Base-by-base conservation (phyloP, 1,140 invertebrate genomes). In the Bombus waltoni region DNA sequence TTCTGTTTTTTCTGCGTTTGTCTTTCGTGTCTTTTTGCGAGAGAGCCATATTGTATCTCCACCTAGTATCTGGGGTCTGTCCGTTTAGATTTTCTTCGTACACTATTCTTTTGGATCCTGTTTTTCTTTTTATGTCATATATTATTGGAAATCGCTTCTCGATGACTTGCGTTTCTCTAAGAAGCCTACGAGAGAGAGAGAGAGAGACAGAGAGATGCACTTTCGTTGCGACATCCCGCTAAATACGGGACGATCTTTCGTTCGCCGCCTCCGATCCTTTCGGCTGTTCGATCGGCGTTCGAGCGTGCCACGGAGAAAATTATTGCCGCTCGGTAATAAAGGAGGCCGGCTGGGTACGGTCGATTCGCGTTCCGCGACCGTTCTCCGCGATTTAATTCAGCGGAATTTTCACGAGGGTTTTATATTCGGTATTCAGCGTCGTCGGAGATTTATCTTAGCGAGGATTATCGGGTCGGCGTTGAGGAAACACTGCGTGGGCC, bases 391-490 rank as follows among this genome's bases (percentile, higher is more conserved):
- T 35, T 47, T 53, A 72, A 81, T 81, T 74, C 65, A 42, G 9
- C 32, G 40, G 40, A 40, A 74, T 44, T 65, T 62, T 47, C 22
- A 11, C n/a, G 47, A 53, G 47, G 47, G 18, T 53, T 38, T n/a
- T n/a, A 38, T n/a, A 9, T 76, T 47, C 59, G 81, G 35, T 66
- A 66, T 83, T 66, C 59, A 82, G 42, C 47, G 47, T 42, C 13
- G n/a, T 53, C 18, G 25, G 25, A 53, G 81, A 65, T 81, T 81
- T 32, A 47, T n/a, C 40, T 47, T 32, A 47, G 18, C 78, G 44
- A 5, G 57, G 78, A 83, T 86, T 75, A 83, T 70, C 62, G 40
- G 38, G 11, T 62, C 3, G 25, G 22, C 57, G 57, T 84, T 66
- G n/a, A n/a, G 18, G 65, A 73, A 35, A 25, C 42, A 44, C 35